Conservation (phyloP, 2,888 invertebrate genomes). For the Halictus quadricinctus region DNA sequence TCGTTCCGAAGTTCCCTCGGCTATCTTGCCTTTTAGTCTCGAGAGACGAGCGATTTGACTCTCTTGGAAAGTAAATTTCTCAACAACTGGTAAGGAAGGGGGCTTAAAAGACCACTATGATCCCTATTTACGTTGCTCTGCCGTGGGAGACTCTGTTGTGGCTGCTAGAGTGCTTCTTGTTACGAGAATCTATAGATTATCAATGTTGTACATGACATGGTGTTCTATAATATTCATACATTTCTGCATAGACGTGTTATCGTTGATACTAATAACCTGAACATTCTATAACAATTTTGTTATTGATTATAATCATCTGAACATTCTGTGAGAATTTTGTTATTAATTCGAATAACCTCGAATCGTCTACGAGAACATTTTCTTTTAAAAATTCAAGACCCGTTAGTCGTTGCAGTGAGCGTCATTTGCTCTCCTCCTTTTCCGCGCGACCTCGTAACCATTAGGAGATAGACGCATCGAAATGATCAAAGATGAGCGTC, state of each 20-base stretch:
- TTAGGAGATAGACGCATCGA: not conserved
- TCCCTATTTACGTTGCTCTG: not conserved
- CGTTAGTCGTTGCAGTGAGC: not conserved
- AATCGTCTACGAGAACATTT: not conserved
- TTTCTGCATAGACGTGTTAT: too few relatives aligned
- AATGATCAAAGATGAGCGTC: not conserved
- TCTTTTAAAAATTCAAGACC: not conserved
- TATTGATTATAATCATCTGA: not conserved
- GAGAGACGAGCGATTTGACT: conserved; percentile 65
- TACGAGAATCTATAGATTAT: not conserved
- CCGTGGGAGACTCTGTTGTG: not conserved
- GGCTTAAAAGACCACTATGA: conserved; percentile 48
- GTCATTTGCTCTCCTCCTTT: not conserved
- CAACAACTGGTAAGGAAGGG: conserved; percentile 34
- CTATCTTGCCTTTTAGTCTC: conserved; percentile 56
- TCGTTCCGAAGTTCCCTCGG: conserved; percentile 40
- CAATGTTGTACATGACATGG: too few relatives aligned
- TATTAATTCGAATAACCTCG: not conserved
- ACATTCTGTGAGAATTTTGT: not conserved
- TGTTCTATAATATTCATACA: too few relatives aligned
- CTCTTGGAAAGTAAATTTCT: conserved; percentile 65
- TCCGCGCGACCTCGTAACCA: not conserved
- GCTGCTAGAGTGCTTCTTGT: not conserved
- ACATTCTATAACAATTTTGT: too few relatives aligned
- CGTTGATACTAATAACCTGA: too few relatives aligned